Evolutionary conservation across 2,888 invertebrate genomes (phyloP), one percentile per base, ranked within the genome.

Genomic region (Cantharis rustica): DNA sequence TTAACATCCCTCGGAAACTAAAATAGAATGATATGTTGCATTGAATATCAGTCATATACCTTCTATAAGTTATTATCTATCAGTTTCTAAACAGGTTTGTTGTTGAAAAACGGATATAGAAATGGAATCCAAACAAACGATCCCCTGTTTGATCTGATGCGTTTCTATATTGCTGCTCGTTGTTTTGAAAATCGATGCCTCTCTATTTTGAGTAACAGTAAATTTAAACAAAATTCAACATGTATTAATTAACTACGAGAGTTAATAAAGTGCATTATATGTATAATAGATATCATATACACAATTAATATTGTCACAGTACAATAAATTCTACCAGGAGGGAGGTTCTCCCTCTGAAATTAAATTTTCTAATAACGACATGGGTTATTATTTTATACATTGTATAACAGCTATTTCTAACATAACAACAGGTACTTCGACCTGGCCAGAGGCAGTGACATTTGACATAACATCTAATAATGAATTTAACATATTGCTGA

Each of bases 381-480:
- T 69, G 62, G 63, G 72, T 72, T 77, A 75, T 64, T 64, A 73
- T 73, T 75, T 75, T 75, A 72, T 75, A 78, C 75, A 75, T 66
- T 78, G 75, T 75, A 76, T 72, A 61, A 72, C 66, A 78, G 47
- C 79, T 79, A 82, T 81, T 82, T 73, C 79, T 82, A 82, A 80
- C 77, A 74, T 82, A 82, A 82, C 82, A 82, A 82, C 75, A 80
- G 81, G 77, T 77, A 75, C 80, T 61, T 61, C 70, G 79, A 80
- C 81, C 80, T 80, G 78, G 81, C 81, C 81, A 76, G 75, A 82
- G 82, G 82, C 82, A 82, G 82, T 82, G 81, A 80, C 80, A 78
- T 79, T 81, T 81, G 81, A 80, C 80, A 78, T 79, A 82, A 81
- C 81, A 81, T 80, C 47, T 80, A 76, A 79, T 76, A 71, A 76